Evolutionary conservation across 2,113 vertebrate genomes (phyloP), one percentile per base, ranked within the genome.

Genomic region (Actenoides lindsayi): DNA sequence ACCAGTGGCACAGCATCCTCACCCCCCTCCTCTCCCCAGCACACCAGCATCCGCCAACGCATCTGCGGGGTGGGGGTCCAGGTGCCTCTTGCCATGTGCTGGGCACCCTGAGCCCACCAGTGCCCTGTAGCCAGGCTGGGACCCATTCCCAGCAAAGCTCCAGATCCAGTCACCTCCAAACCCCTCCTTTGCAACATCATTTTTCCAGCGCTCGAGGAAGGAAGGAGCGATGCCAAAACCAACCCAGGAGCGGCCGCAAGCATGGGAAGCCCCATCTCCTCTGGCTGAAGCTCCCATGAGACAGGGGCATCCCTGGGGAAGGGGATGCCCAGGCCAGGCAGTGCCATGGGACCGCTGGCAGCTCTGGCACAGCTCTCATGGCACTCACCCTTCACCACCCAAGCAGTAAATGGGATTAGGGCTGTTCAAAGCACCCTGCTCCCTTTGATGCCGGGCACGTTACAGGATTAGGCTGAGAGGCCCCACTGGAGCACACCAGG

Each of bases 341-440:
- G 63, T 1, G 10, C 73, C 9, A 1, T 5, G 1, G 70, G 31
- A 37, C 10, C 2, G 2, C n/a, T 3, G 17, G 48, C 5, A 2
- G 57, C 64, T 8, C 41, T 0, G 0, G 75, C 91, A 41, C 4
- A 0, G 37, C 65, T 57, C 37, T 2, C 75, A 28, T 28, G 24
- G 41, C 28, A 6, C 56, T 53, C 56, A 59, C 24, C 69, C 91
- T 33, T 70, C 28, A 6, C 74, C 88, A 85, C 74, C 83, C 89
- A 57, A 70, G 89, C 93, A 96, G n/a, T 3, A 93, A 96, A 93
- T 28, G 89, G 86, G 94, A 95, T 96, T 71, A 85, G 63, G 75
- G 75, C 57, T 59, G 70, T 88, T 92, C 94, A 85, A 96, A 92
- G 87, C 23, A 0, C 78, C 81, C 69, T 27, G n/a, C 69, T 84